These are phyloP conservation scores for Celastrina argiolus DNA, from an alignment of 2,888 invertebrate species.

Conservation along the genomic window DNA sequence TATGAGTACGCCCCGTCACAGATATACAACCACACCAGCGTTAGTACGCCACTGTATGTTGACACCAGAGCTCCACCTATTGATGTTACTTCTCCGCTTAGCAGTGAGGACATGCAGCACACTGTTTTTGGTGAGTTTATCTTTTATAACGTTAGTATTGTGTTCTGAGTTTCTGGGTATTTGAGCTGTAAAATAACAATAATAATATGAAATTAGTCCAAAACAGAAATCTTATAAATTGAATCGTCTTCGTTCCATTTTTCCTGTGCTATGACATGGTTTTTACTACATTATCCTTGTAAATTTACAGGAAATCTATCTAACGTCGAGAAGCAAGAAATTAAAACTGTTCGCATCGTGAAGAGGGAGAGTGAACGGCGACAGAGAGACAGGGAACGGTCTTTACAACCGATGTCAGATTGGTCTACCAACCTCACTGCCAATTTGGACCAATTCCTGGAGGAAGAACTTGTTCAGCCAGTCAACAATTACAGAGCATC, in stretches of 20 bases:
- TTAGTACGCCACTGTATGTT: conserved; percentile 82
- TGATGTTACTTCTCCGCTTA: conserved; percentile 60
- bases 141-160: no score
- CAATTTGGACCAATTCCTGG: conserved; percentile 69
- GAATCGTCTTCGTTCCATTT: no score
- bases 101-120: conserved; percentile 63
- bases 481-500: conserved; percentile 66
- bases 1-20: conserved; percentile 58
- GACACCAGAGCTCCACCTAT: conserved; percentile 76
- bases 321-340: conserved; percentile 90
- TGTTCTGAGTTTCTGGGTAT: no score
- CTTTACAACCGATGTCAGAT: conserved; percentile 69
- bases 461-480: conserved; percentile 66
- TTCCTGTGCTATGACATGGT: no score
- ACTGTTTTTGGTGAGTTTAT: conserved; percentile 55
- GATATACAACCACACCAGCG: conserved; percentile 48
- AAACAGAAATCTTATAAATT: no score
- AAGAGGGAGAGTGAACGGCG: conserved; percentile 93
- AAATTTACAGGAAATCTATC: conserved; percentile 77
- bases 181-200: no score
- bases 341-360: conserved; percentile 95
- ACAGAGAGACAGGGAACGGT: conserved; percentile 87
- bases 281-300: background rate
- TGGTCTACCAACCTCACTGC: conserved; percentile 63
- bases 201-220: no score